phyloP scores from a whole-genome alignment of 2,113 vertebrate species.

The Vimba vimba region DNA sequence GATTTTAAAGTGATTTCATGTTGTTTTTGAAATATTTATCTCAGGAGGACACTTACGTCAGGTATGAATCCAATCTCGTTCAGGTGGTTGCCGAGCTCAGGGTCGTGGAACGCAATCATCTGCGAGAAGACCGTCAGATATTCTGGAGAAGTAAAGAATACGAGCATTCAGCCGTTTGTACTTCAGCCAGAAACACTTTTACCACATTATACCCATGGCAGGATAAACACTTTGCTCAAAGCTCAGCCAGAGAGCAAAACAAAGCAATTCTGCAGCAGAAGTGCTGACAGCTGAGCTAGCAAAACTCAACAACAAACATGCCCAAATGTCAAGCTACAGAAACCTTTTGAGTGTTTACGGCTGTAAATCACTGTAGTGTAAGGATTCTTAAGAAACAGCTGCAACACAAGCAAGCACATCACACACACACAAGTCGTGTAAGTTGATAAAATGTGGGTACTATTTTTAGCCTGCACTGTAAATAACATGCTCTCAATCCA shows the following conservation, averaged over 20 bases:
- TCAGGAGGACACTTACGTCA: conserved; percentile 87
- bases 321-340: conserved; percentile 4
- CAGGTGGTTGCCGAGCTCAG: conserved; percentile 97
- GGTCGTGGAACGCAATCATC: conserved; percentile 99
- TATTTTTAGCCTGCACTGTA: neutral
- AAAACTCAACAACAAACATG: conserved; percentile 20
- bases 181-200: neutral
- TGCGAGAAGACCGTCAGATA: conserved; percentile 98
- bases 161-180: neutral
- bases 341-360: neutral
- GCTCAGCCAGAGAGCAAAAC: conserved; percentile 8
- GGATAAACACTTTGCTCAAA: conserved; percentile 21
- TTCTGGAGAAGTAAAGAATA: conserved; percentile 76
- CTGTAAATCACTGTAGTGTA: neutral
- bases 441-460: neutral
- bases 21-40: conserved; percentile 4
- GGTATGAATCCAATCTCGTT: conserved; percentile 99
- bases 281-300: conserved; percentile 22
- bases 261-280: conserved; percentile 1
- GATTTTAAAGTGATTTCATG: neutral
- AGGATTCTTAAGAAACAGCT: neutral
- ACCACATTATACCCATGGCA: neutral
- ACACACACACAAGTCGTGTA: neutral
- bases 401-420: neutral
- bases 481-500: neutral